Evolutionary conservation across 2,113 vertebrate genomes (phyloP), one percentile per base, ranked within the genome.

Genomic region (Trogon surrucura): DNA sequence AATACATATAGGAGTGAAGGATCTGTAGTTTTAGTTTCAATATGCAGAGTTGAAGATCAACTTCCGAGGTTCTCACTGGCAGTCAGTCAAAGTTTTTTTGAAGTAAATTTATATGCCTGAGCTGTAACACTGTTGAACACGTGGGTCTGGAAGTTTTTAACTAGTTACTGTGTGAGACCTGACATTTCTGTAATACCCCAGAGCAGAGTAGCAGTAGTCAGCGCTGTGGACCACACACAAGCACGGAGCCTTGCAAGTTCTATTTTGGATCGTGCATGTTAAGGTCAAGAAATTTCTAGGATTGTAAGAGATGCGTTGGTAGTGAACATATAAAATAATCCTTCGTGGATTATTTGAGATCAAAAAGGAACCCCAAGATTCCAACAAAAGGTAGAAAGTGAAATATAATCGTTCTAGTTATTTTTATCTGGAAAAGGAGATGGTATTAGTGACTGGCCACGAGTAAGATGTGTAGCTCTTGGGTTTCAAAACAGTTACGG

Each of bases 401-500:
- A 97, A 96, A 96, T 56, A 47, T 73, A 95, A 95, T 96, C 81
- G 70, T 64, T 62, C 57, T 25, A 78, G 95, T 95, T 96, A 95
- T 96, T 95, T 97, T 93, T 94, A 47, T 94, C 88, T 85, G 79
- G 80, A 90, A 69, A 69, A 88, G 30, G 64, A 51, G 69, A 62
- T 85, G 58, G 36, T 83, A 65, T 32, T 62, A 74, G 84, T 78
- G 73, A 78, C 86, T 70, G 32, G 54, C 51, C 27, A 21, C 44
- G 57, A 90, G 45, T 60, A 67, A 11, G 22, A 75, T 9, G 11
- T 85, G 11, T 67, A 89, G 64, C 26, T 88, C 56, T 93, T 94
- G 41, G 0, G 1, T 88, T 96, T 95, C 90, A 67, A 53, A 77
- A 73, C 27, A 78, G n/a, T 88, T 57, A 73, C 14, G 15, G 23